phyloP scores from a whole-genome alignment of 2,797 vertebrate genomes.

The Danio choprae region DNA sequence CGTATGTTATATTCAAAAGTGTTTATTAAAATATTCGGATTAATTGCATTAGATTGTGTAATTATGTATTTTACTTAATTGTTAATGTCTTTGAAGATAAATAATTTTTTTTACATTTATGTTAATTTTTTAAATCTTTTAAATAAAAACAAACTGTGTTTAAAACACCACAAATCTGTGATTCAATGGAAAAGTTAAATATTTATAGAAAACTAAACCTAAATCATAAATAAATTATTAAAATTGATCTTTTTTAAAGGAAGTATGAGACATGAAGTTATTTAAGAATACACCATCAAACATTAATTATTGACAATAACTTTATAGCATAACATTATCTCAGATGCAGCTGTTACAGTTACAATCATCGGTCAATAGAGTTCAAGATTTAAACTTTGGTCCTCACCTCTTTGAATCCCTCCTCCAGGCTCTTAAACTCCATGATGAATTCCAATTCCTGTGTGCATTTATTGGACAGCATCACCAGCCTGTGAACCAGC shows the following conservation, averaged over 20 bases:
- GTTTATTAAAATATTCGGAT: no score
- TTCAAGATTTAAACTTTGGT: neutral
- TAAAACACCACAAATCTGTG: neutral
- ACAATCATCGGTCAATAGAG: neutral
- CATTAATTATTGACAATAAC: no score
- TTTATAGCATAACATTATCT: neutral
- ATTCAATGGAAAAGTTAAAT: neutral
- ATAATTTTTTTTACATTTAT: no score
- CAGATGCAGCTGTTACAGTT: neutral
- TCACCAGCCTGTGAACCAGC: conserved; percentile 88
- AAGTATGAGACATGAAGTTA: neutral
- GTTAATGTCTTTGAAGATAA: no score
- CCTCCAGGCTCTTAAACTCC: conserved; percentile 81
- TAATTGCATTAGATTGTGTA: no score
- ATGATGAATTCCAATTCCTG: conserved; percentile 84
- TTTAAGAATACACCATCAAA: neutral
- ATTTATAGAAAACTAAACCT: neutral
- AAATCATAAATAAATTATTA: neutral
- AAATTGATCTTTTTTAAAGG: neutral
- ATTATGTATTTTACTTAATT: no score
- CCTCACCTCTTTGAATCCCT: conserved; percentile 83
- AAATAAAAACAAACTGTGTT: neutral
- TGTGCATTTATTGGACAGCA: conserved; percentile 85
- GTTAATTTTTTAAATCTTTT: no score
- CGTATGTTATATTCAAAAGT: no score